These are phyloP conservation scores for Piprites chloris DNA, from an alignment of 2,113 vertebrate genomes.

Conservation along the genomic window DNA sequence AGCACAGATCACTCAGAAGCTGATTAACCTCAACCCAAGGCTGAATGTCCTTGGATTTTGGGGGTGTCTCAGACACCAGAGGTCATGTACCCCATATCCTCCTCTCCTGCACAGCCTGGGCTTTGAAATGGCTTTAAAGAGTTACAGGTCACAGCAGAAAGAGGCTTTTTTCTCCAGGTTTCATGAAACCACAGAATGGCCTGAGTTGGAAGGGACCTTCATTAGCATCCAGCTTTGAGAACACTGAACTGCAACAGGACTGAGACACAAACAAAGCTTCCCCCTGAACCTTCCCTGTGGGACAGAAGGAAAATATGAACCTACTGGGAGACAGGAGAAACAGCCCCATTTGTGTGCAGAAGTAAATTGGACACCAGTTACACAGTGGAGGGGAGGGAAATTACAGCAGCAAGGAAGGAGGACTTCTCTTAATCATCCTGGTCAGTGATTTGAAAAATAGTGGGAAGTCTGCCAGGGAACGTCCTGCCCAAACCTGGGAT, in stretches of 20 bases:
- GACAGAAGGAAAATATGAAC: neutral
- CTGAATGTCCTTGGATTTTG: neutral
- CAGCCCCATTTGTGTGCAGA: neutral
- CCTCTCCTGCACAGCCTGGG: neutral
- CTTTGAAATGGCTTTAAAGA: neutral
- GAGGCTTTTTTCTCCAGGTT: neutral
- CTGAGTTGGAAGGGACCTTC: neutral
- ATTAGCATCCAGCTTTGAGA: neutral
- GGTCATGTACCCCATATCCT: neutral
- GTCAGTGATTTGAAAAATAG: conserved; percentile 12
- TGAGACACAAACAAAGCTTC: rapidly evolving
- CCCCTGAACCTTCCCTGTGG: neutral
- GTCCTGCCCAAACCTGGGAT: neutral
- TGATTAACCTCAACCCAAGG: neutral
- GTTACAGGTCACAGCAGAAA: neutral
- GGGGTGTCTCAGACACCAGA: neutral
- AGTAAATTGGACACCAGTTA: neutral
- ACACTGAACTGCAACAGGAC: neutral
- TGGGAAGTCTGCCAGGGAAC: neutral
- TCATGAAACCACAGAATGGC: neutral
- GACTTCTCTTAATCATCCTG: neutral
- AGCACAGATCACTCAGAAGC: neutral
- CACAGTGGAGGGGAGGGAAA: neutral
- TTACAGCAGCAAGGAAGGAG: neutral
- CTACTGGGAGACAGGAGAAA: neutral